Evolutionary conservation across 2,888 invertebrate genomes (phyloP).

Genomic region (Pinctada fucata): DNA sequence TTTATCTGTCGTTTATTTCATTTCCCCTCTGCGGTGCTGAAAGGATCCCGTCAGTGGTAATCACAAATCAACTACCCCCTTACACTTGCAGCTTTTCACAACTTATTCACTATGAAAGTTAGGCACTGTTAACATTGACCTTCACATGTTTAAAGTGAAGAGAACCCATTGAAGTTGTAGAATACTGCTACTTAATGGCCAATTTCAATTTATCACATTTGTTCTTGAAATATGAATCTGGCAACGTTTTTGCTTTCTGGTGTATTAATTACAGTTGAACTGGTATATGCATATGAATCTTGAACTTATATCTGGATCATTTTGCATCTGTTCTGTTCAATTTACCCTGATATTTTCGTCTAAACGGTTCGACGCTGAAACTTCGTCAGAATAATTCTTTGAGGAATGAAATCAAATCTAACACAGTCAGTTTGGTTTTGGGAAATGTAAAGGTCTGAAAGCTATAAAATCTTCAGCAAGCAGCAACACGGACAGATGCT

Average conservation of each 20-base stretch:
- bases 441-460: no score
- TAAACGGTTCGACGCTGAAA: no score
- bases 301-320: no score
- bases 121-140: not conserved
- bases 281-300: no score
- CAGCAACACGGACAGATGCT: no score
- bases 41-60: not conserved
- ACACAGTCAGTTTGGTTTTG: no score
- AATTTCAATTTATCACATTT: not conserved
- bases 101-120: constrained; percentile 14
- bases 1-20: constrained; percentile 14
- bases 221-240: not conserved
- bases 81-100: constrained; percentile 12
- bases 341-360: no score
- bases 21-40: constrained; percentile 7
- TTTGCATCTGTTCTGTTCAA: no score
- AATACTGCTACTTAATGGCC: not conserved
- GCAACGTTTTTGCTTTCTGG: not conserved
- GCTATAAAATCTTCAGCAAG: no score
- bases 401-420: no score
- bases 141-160: constrained; percentile 15
- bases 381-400: no score
- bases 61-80: constrained; percentile 8
- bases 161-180: not conserved
- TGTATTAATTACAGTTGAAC: no score